Conservation (phyloP, 64 coral and sea anemone species). For the Hydrozoanthus tunicans region DNA sequence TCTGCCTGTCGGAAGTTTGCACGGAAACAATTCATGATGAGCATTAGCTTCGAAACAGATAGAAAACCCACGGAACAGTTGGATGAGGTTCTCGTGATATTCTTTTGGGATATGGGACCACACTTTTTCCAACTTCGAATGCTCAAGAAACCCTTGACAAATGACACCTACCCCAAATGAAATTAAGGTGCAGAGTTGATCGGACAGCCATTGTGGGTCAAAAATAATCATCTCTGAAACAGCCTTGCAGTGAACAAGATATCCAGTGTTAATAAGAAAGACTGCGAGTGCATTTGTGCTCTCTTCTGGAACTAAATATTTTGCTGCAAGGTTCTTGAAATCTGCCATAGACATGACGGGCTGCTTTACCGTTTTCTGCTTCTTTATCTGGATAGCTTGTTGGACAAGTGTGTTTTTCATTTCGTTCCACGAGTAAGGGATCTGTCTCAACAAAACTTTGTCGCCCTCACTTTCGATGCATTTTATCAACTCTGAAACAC, state of each 20-base stretch:
- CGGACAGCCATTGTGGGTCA: slow-evolving; percentile 19
- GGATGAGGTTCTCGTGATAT: slow-evolving; percentile 11
- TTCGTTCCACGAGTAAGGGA: not conserved
- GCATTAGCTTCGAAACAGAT: not conserved
- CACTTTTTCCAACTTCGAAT: not conserved
- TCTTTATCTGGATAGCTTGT: too few species aligned
- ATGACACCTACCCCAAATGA: not conserved
- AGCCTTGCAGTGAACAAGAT: not conserved
- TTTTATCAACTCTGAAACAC: too few species aligned
- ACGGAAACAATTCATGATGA: not conserved
- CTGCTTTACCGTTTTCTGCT: too few species aligned
- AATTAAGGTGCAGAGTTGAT: slow-evolving; percentile 13
- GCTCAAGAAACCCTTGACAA: not conserved
- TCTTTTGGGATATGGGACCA: not conserved
- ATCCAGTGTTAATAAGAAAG: too few species aligned
- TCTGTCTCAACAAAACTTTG: not conserved
- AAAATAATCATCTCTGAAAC: not conserved
- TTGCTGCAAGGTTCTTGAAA: not conserved
- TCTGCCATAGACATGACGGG: too few species aligned
- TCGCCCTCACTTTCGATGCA: too few species aligned
- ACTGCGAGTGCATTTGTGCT: too few species aligned
- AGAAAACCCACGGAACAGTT: not conserved
- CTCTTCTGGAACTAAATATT: too few species aligned
- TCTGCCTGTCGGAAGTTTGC: not conserved
- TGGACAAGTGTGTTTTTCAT: too few species aligned